These are phyloP conservation scores for Rhinatrema bivittatum DNA, from an alignment of 2,797 vertebrate species.

Conservation along the genomic window DNA sequence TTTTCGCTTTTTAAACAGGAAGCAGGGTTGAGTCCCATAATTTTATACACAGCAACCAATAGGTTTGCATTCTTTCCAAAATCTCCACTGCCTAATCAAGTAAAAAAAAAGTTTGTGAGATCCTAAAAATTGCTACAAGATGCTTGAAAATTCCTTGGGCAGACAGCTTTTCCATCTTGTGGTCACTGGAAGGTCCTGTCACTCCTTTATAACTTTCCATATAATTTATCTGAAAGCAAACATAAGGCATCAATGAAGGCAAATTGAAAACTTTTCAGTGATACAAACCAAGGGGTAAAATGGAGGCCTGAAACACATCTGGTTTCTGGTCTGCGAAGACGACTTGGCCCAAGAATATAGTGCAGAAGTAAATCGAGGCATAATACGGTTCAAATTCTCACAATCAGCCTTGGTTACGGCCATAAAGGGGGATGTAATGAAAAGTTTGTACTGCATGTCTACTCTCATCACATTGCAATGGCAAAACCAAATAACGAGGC, in stretches of 20 bases:
- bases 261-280: constrained; percentile 36
- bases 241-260: constrained; percentile 50
- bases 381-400: constrained; percentile 44
- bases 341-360: constrained; percentile 46
- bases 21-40: constrained; percentile 5
- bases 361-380: constrained; percentile 29
- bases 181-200: constrained; percentile 53
- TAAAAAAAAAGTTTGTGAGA: constrained; percentile 43
- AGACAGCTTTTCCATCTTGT: constrained; percentile 53
- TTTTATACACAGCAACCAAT: constrained; percentile 28
- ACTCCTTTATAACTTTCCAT: constrained; percentile 56
- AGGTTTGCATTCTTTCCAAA: constrained; percentile 39
- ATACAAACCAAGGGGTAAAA: constrained; percentile 48
- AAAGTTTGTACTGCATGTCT: constrained; percentile 29
- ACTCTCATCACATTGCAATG: constrained; percentile 26
- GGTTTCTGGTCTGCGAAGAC: constrained; percentile 38
- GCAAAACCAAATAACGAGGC: constrained; percentile 31
- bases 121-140: constrained; percentile 52
- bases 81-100: constrained; percentile 38
- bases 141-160: constrained; percentile 53
- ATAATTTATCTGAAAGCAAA: constrained; percentile 58
- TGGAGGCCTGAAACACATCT: constrained; percentile 47
- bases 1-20: constrained; percentile 17
- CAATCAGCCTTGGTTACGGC: constrained; percentile 35
- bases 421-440: constrained; percentile 36